Base-by-base conservation (phyloP, 2,888 invertebrate species). In the Cataglyphis albicans region DNA sequence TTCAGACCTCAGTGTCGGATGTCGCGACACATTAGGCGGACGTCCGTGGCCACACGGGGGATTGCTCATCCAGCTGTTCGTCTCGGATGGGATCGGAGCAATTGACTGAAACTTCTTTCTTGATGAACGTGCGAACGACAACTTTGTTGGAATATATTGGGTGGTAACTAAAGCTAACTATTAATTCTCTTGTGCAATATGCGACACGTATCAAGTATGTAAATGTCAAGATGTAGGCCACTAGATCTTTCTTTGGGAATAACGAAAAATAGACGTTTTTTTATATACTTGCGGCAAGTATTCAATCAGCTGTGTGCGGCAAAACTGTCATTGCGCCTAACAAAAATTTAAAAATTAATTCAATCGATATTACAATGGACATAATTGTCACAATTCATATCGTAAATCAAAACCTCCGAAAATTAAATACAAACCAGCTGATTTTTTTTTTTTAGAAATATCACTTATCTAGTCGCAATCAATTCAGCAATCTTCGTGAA, bases 1-100 rank as follows among this genome's bases (percentile, higher is more conserved):
- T 87, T 87, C 85, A 81, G 81, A 84, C 87, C 63, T 55, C 75
- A 70, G 84, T 86, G 89, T 87, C 88, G 87, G 84, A 84, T 89
- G 85, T 89, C 89, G 81, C 83, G 82, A 85, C 57, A 76, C 80
- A 61, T 84, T 67, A 55, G 85, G 74, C 74, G 68, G 89, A 86
- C 81, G 73, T 80, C 68, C 84, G 35, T 41, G 65, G n/a, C 67
- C 35, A 65, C 44, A 67, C 55, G 21, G 55, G 59, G 67, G 68
- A 44, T 67, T 32, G 63, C 29, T 57, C 83, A 65, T 65, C 80
- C 83, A 83, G 83, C 83, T 83, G 83, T 38, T 59, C 44, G 55
- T 29, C 29, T 25, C 18, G 55, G 48, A 55, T 52, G 68, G 18
- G 38, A 44, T 18, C 32, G 35, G 29, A 48, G 35, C n/a, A n/a